Evolutionary conservation across 2,113 vertebrate species (phyloP).

Genomic region (Erythrolamprus reginae): DNA sequence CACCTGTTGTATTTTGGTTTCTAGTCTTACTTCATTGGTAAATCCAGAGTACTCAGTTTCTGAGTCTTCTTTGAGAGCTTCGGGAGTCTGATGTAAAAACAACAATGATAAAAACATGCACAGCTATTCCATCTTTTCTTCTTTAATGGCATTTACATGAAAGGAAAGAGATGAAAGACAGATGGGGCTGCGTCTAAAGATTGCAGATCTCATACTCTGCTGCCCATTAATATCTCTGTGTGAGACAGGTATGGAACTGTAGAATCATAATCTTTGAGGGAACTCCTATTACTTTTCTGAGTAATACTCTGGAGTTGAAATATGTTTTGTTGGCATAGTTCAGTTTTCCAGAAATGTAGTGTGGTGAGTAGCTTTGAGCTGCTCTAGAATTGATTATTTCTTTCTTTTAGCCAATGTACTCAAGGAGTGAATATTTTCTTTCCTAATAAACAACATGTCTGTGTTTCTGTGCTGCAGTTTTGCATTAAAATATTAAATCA

Average conservation of each 20-base stretch:
- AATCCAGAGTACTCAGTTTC: not conserved
- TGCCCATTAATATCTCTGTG: not conserved
- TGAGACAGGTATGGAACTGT: not conserved
- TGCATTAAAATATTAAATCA: not conserved
- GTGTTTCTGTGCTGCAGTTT: not conserved
- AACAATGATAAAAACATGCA: not conserved
- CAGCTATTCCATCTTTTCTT: not conserved
- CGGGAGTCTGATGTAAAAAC: not conserved
- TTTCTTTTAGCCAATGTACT: not conserved
- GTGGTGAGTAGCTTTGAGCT: not conserved
- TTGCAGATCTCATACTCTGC: not conserved
- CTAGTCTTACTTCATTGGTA: not conserved
- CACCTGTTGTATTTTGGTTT: not conserved
- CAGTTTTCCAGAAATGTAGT: not conserved
- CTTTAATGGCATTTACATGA: not conserved
- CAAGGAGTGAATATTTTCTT: not conserved
- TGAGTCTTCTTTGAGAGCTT: not conserved
- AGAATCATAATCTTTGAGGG: not conserved
- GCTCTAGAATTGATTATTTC: not conserved
- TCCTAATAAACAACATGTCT: not conserved
- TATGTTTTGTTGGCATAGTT: not conserved
- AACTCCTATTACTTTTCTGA: not conserved
- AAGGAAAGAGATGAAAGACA: not conserved
- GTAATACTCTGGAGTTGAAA: not conserved
- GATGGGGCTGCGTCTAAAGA: not conserved